These are phyloP conservation scores for Percopsis omiscomaycus DNA, from an alignment of 2,797 vertebrate genomes.

Conservation along the genomic window DNA sequence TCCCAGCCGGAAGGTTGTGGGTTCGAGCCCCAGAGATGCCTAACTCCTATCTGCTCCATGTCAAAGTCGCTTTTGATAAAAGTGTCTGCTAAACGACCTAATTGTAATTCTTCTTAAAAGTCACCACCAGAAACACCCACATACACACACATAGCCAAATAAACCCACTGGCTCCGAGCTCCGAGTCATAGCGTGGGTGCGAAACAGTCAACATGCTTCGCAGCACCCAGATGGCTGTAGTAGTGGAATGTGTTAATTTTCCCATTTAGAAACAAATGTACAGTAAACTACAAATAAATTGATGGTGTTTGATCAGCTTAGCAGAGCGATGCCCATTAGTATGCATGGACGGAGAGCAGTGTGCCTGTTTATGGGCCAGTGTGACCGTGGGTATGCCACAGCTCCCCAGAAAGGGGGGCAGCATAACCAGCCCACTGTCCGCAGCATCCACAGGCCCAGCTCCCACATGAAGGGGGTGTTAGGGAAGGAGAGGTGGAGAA, in stretches of 20 bases:
- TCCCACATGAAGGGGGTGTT: constrained; percentile 1
- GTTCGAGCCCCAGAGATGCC: too few species aligned
- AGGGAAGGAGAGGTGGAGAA: not conserved
- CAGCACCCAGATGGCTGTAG: constrained; percentile 59
- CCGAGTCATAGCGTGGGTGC: constrained; percentile 64
- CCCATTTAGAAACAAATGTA: constrained; percentile 70
- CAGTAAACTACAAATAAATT: constrained; percentile 66
- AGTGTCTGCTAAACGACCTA: too few species aligned
- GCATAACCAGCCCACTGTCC: constrained; percentile 8
- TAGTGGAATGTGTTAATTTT: constrained; percentile 66
- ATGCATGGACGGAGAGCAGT: constrained; percentile 44
- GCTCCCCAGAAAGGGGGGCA: constrained; percentile 7
- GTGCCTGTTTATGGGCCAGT: constrained; percentile 24
- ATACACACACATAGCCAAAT: constrained; percentile 45
- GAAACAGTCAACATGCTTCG: constrained; percentile 66
- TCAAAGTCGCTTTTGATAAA: too few species aligned
- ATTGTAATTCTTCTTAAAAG: constrained; percentile 16
- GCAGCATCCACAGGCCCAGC: not conserved
- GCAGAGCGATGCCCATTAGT: constrained; percentile 53
- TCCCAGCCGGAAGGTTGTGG: too few species aligned
- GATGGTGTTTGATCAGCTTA: constrained; percentile 72
- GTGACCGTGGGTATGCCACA: constrained; percentile 30
- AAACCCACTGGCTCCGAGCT: constrained; percentile 59
- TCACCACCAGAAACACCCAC: constrained; percentile 24
- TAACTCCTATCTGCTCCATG: too few species aligned